phyloP scores from a whole-genome alignment of 2,113 vertebrate genomes.

The Falco punctatus region DNA sequence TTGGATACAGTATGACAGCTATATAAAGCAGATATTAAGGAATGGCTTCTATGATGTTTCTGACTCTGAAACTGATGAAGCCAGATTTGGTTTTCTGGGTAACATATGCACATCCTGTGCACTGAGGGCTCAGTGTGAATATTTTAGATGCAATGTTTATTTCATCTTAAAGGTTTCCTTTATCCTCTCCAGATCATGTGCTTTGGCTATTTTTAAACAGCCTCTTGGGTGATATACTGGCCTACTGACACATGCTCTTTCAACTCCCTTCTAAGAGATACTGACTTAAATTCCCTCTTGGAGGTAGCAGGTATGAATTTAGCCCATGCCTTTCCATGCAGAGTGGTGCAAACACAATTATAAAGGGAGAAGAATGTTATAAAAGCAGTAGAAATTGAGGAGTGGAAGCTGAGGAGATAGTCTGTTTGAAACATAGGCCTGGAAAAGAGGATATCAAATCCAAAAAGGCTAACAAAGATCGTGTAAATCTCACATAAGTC shows the following conservation, averaged over 20 bases:
- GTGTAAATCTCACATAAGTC: neutral
- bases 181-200: slow-evolving; percentile 48
- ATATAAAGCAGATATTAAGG: neutral
- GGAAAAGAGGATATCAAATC: neutral
- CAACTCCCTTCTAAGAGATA: neutral
- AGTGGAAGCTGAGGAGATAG: neutral
- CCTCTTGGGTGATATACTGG: slow-evolving; percentile 39
- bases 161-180: slow-evolving; percentile 61
- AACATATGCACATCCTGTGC: slow-evolving; percentile 53
- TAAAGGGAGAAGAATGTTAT: neutral
- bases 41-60: neutral
- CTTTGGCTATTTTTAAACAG: slow-evolving; percentile 55
- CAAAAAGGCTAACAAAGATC: neutral
- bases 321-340: neutral
- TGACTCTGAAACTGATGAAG: neutral
- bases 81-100: slow-evolving; percentile 50
- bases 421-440: neutral
- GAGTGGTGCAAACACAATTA: neutral
- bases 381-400: neutral
- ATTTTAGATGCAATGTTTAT: slow-evolving; percentile 62
- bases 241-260: slow-evolving; percentile 33
- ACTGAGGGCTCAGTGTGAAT: slow-evolving; percentile 15
- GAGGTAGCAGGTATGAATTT: slow-evolving; percentile 1
- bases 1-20: neutral
- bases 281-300: slow-evolving; percentile 9